Evolutionary conservation across 2,113 vertebrate species (phyloP), one percentile per base, ranked within the genome.

Genomic region (Ciconia boyciana): DNA sequence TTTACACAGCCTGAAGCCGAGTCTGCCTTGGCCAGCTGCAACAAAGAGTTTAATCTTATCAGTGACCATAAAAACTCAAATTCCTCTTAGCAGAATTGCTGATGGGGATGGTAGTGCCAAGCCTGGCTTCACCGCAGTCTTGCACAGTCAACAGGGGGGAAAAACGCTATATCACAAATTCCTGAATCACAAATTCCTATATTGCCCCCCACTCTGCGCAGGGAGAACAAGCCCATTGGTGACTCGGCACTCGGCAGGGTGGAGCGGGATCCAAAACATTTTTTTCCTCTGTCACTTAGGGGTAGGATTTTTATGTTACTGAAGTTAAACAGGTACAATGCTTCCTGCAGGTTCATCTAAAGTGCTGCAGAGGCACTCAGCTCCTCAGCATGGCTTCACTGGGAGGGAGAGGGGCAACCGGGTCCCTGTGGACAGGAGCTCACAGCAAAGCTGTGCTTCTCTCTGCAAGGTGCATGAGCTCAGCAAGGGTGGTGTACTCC

Each of bases 1-100:
- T 93, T 93, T 86, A 81, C 66, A 86, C 66, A 72, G 91, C 43
- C 83, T 61, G 87, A 70, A 97, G 90, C 84, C 3, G 34, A 79
- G 49, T 62, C 75, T 91, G 95, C 81, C 91, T 91, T 0, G 0
- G 34, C 91, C 94, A 96, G 94, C 97, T 94, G 84, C 94, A 96
- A 88, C 93, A 94, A 94, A 95, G 93, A 90, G 79, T 97, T 96
- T 97, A 97, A 96, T 97, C 96, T 97, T 97, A 97, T 97, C 97
- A 97, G 95, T 88, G 93, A 95, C 91, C 95, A 95, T 94, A 97
- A 97, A 97, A 97, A 60, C 92, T 93, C 85, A 80, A 96, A 97
- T 96, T 97, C 97, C 94, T 95, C 75, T 93, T 83, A 83, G 82
- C 79, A 94, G 96, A 94, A 96, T 88, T 97, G 94, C 96, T 96